phyloP scores from a whole-genome alignment of 1,140 invertebrate genomes.

The Mycetomoellerius zeteki region DNA sequence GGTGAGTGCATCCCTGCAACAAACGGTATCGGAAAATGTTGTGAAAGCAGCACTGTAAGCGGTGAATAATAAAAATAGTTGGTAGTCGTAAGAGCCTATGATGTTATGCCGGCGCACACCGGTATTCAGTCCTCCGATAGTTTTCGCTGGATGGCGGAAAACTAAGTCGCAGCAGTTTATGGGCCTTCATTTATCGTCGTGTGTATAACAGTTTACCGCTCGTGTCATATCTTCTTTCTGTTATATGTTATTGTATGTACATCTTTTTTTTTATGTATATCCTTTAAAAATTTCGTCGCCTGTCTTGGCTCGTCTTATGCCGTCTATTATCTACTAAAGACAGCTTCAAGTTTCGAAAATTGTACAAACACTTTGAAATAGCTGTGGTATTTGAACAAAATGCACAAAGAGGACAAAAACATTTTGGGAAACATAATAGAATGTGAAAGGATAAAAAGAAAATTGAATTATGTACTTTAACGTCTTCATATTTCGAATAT shows the following conservation, averaged over 20 bases:
- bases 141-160: conserved; percentile 30
- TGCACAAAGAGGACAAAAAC: neutral
- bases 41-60: conserved; percentile 28
- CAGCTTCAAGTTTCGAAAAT: neutral
- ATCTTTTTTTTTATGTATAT: conserved; percentile 35
- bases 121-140: conserved; percentile 35
- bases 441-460: neutral
- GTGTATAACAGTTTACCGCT: conserved; percentile 14
- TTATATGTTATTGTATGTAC: neutral
- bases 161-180: conserved; percentile 44
- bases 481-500: neutral
- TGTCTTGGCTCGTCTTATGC: neutral
- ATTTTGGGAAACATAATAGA: neutral
- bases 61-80: conserved; percentile 64
- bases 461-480: neutral
- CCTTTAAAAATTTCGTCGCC: neutral
- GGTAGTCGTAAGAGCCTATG: conserved; percentile 47
- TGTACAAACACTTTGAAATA: neutral
- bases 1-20: conserved; percentile 16
- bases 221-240: neutral
- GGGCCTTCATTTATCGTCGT: conserved; percentile 28
- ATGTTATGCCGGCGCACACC: conserved; percentile 29
- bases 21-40: conserved; percentile 56
- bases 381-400: neutral
- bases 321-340: neutral